Evolutionary conservation across 2,797 vertebrate genomes (phyloP).

Genomic region (Enoplosus armatus): DNA sequence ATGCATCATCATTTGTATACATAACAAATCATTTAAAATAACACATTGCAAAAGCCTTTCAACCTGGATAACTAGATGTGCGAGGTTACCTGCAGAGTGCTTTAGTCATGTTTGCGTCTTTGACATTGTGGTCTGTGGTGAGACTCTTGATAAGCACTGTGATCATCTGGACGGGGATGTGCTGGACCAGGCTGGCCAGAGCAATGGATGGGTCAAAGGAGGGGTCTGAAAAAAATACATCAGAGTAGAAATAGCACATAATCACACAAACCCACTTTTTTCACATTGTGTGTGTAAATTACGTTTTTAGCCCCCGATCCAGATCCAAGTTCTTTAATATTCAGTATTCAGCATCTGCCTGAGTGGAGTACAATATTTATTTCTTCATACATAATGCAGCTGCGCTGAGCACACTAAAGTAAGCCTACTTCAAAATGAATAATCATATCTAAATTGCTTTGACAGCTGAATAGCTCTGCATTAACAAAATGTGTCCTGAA

Average conservation of each 20-base stretch:
- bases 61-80: neutral
- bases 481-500: neutral
- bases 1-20: neutral
- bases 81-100: constrained; percentile 94
- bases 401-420: neutral
- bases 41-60: neutral
- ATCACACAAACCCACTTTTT: neutral
- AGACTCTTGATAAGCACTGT: constrained; percentile 98
- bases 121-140: constrained; percentile 97
- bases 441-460: too few relatives aligned
- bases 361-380: neutral
- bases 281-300: neutral
- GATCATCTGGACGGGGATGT: constrained; percentile 99
- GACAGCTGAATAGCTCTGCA: too few relatives aligned
- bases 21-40: neutral
- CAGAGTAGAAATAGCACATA: neutral
- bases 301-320: neutral
- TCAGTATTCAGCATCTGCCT: neutral
- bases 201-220: constrained; percentile 96
- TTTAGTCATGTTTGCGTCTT: constrained; percentile 97
- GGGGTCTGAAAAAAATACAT: constrained; percentile 84
- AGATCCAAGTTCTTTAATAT: neutral
- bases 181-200: constrained; percentile 96
- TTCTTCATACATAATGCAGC: neutral
- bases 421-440: too few relatives aligned